phyloP scores from a whole-genome alignment of 2,797 vertebrate genomes.

The Trachops cirrhosus region DNA sequence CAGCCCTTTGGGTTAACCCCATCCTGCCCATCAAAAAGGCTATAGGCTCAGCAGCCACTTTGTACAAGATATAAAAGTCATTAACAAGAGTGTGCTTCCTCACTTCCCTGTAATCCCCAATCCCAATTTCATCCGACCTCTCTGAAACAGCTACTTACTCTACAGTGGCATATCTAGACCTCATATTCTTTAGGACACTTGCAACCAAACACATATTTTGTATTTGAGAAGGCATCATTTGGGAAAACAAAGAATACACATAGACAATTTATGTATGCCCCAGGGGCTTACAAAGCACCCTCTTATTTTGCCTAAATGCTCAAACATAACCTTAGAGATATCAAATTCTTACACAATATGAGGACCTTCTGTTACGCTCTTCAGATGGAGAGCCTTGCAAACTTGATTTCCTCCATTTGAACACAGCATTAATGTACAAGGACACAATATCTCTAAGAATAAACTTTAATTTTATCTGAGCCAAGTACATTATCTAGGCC shows the following conservation, averaged over 20 bases:
- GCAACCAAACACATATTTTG: not conserved
- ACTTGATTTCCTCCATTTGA: not conserved
- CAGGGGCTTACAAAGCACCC: not conserved
- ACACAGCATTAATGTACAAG: not conserved
- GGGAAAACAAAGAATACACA: not conserved
- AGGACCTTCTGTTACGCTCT: not conserved
- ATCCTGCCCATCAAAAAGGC: not conserved
- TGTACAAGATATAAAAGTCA: not conserved
- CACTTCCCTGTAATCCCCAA: not conserved
- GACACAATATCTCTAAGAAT: not conserved
- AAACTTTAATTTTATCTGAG: not conserved
- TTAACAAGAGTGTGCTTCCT: not conserved
- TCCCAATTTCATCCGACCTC: not conserved
- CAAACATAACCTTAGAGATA: not conserved
- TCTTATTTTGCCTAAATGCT: not conserved
- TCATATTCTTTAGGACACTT: not conserved
- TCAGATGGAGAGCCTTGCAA: not conserved
- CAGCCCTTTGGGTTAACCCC: not conserved
- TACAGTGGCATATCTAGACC: not conserved
- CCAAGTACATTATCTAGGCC: not conserved
- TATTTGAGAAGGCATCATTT: not conserved
- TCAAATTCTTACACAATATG: not conserved
- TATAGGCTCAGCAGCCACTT: not conserved
- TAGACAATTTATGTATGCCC: not conserved
- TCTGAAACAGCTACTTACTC: not conserved